Conservation (phyloP, 2,888 invertebrate species). For the Phortica magna region DNA sequence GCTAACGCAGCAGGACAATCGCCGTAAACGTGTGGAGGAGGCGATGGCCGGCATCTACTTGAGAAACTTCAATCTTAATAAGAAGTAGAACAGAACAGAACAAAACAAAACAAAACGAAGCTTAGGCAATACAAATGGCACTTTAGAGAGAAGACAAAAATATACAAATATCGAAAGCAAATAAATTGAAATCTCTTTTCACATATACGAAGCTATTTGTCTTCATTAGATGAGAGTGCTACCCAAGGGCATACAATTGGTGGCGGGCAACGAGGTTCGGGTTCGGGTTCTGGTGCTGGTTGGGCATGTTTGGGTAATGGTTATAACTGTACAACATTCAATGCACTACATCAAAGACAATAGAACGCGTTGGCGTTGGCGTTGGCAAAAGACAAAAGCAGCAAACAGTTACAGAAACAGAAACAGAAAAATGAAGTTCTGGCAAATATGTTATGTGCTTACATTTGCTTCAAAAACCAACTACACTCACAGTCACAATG, state of each 20-base stretch:
- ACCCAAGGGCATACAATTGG: slow-evolving; percentile 21
- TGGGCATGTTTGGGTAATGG: neutral
- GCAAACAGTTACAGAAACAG: neutral
- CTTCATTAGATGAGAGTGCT: slow-evolving; percentile 55
- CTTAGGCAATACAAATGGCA: slow-evolving; percentile 16
- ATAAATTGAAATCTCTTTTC: slow-evolving; percentile 61
- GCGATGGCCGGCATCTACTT: slow-evolving; percentile 61
- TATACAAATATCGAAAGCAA: slow-evolving; percentile 47
- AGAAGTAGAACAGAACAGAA: slow-evolving; percentile 35
- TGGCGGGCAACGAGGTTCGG: too few relatives aligned
- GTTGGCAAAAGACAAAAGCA: neutral
- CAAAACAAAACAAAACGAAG: too few relatives aligned
- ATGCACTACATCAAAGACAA: slow-evolving; percentile 14
- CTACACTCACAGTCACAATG: slow-evolving; percentile 50
- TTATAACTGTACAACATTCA: neutral
- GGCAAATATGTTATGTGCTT: slow-evolving; percentile 22
- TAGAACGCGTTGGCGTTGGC: neutral
- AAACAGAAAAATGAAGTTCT: neutral
- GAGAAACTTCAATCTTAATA: slow-evolving; percentile 60
- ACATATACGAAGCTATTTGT: slow-evolving; percentile 53
- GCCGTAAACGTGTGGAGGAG: slow-evolving; percentile 58
- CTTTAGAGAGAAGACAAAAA: slow-evolving; percentile 17
- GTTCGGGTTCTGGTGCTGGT: too few relatives aligned
- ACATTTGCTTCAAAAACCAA: neutral
- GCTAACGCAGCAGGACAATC: slow-evolving; percentile 54